A percentile compares a stretch with the other conserved stretches of the same genome.
Evolutionary conservation across 2,113 vertebrate species (phyloP).

Genomic region (Oncorhynchus kisutch): DNA sequence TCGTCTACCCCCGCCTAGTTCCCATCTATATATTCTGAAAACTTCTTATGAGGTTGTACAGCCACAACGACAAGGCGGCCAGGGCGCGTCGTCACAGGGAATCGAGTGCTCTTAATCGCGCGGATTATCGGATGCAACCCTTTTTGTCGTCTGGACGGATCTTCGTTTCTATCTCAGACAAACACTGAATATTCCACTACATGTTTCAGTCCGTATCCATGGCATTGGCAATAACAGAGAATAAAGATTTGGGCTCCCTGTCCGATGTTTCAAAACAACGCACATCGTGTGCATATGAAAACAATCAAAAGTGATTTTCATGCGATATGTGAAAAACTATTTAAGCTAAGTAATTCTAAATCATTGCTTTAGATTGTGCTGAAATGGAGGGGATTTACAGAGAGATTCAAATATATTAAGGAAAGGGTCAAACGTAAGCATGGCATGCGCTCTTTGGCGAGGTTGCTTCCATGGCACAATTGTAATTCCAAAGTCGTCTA

Average conservation of each 20-base stretch:
- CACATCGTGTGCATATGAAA: not conserved
- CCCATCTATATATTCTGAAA: not conserved
- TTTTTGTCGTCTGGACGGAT: conserved; percentile 55
- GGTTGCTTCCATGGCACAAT: conserved; percentile 27
- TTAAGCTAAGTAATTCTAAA: conserved; percentile 35
- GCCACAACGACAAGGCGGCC: not conserved
- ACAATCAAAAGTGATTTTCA: not conserved
- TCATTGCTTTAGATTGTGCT: conserved; percentile 39
- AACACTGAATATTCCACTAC: conserved; percentile 34
- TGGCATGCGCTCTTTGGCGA: conserved; percentile 41
- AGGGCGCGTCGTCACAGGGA: conserved; percentile 39
- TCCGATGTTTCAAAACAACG: not conserved
- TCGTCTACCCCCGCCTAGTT: too few species aligned
- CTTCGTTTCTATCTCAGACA: conserved; percentile 51
- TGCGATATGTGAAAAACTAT: not conserved
- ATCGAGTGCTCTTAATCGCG: conserved; percentile 60
- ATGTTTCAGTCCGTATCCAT: conserved; percentile 9
- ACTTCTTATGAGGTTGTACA: not conserved
- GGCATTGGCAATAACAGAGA: conserved; percentile 5
- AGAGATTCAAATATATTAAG: conserved; percentile 55
- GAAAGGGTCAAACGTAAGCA: conserved; percentile 33
- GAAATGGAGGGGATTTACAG: conserved; percentile 51
- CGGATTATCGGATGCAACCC: conserved; percentile 61
- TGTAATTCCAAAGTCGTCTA: conserved; percentile 35
- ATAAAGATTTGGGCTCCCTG: conserved; percentile 10